Evolutionary conservation across 1,140 invertebrate genomes (phyloP).

Genomic region (Drosophila bifasciata): DNA sequence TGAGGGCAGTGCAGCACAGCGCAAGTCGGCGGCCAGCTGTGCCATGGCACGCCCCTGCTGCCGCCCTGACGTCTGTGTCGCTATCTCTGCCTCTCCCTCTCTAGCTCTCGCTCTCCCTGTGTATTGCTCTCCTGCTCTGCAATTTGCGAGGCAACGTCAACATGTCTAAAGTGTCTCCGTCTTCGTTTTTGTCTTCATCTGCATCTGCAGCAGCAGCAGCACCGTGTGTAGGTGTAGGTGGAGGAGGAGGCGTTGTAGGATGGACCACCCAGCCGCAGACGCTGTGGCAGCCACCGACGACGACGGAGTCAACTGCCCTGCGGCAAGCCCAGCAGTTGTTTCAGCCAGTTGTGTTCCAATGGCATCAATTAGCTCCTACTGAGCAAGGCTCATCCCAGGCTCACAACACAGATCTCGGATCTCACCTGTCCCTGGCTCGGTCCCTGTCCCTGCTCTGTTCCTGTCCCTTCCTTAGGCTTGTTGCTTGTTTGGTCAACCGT

Average conservation of each 20-base stretch:
- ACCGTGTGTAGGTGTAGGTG: constrained; percentile 11
- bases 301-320: not conserved
- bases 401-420: not conserved
- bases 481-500: constrained; percentile 39
- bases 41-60: constrained; percentile 62
- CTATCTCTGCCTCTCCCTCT: constrained; percentile 24
- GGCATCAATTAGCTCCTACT: constrained; percentile 74
- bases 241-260: constrained; percentile 30
- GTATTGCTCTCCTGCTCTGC: constrained; percentile 8
- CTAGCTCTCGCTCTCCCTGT: not conserved
- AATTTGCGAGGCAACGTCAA: constrained; percentile 73
- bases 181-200: not conserved
- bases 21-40: constrained; percentile 57
- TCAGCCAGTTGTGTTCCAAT: constrained; percentile 26
- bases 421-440: constrained; percentile 15
- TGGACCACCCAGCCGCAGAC: constrained; percentile 67
- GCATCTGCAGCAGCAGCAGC: not conserved
- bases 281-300: not conserved
- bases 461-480: constrained; percentile 1
- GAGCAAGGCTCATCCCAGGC: constrained; percentile 37
- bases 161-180: constrained; percentile 61
- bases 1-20: not conserved
- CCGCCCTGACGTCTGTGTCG: too few species aligned
- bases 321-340: too few species aligned
- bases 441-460: too few species aligned